Conservation (phyloP, 1,140 invertebrate species). For the Aradophagus sp. region DNA sequence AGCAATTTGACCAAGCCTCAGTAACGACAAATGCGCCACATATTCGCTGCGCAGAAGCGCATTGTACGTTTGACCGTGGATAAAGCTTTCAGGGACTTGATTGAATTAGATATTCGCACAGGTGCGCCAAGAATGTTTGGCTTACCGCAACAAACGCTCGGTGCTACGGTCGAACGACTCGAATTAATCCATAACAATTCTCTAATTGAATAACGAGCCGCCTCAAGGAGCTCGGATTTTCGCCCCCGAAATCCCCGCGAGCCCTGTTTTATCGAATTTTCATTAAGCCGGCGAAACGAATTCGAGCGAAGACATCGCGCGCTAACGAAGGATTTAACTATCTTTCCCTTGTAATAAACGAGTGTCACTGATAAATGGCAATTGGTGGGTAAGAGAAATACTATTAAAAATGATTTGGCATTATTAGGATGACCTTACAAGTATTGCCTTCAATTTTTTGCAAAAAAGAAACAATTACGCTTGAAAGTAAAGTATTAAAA, state of each 20-base stretch:
- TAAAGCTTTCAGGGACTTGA: slow-evolving; percentile 45
- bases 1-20: slow-evolving; percentile 24
- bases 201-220: slow-evolving; percentile 27
- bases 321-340: no score
- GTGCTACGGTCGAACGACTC: slow-evolving; percentile 18
- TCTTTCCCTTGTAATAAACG: no score
- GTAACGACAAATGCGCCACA: slow-evolving; percentile 22
- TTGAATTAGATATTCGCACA: slow-evolving; percentile 45
- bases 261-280: slow-evolving; percentile 1
- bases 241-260: not conserved
- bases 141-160: slow-evolving; percentile 39
- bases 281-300: no score
- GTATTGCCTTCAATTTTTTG: no score
- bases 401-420: no score
- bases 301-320: no score
- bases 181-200: slow-evolving; percentile 51
- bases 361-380: no score
- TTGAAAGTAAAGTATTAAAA: no score
- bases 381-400: no score
- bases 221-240: slow-evolving; percentile 20
- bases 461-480: no score
- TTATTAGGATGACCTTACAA: no score
- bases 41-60: slow-evolving; percentile 19
- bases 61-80: slow-evolving; percentile 31
- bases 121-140: slow-evolving; percentile 39